Conservation (phyloP, 1,140 invertebrate species). For the Drosophila lacertosa region DNA sequence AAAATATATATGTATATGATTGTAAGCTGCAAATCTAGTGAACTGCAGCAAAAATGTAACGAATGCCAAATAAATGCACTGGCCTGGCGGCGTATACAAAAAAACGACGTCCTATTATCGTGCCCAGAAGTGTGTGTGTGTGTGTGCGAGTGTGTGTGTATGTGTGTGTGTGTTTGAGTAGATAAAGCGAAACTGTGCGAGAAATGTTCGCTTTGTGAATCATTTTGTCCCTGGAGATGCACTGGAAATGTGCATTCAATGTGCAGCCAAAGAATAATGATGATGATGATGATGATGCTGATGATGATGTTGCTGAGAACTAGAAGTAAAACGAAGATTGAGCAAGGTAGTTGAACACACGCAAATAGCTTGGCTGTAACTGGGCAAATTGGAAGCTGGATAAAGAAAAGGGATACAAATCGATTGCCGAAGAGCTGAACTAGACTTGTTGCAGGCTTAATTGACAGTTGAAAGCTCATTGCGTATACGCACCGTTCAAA, state of each 20-base stretch:
- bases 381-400: conserved; percentile 20
- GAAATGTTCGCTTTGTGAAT: conserved; percentile 69
- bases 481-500: conserved; percentile 14
- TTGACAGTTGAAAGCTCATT: conserved; percentile 44
- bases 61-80: conserved; percentile 50
- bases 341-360: conserved; percentile 10
- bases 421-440: conserved; percentile 49
- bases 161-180: conserved; percentile 30
- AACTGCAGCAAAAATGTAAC: conserved; percentile 15
- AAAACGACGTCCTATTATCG: conserved; percentile 43
- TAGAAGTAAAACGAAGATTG: not conserved
- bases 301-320: not conserved
- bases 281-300: conserved; percentile 7
- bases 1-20: conserved; percentile 18
- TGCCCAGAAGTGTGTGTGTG: conserved; percentile 20
- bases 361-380: conserved; percentile 36
- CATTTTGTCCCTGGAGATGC: conserved; percentile 49
- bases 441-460: conserved; percentile 46
- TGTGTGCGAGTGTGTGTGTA: conserved; percentile 32
- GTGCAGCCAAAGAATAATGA: conserved; percentile 19
- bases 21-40: conserved; percentile 3
- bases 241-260: conserved; percentile 48
- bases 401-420: conserved; percentile 36
- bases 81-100: conserved; percentile 46
- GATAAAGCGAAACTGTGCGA: conserved; percentile 63